Evolutionary conservation across 2,888 invertebrate species (phyloP), one percentile per base, ranked within the genome.

Genomic region (Pegoplata infirma): DNA sequence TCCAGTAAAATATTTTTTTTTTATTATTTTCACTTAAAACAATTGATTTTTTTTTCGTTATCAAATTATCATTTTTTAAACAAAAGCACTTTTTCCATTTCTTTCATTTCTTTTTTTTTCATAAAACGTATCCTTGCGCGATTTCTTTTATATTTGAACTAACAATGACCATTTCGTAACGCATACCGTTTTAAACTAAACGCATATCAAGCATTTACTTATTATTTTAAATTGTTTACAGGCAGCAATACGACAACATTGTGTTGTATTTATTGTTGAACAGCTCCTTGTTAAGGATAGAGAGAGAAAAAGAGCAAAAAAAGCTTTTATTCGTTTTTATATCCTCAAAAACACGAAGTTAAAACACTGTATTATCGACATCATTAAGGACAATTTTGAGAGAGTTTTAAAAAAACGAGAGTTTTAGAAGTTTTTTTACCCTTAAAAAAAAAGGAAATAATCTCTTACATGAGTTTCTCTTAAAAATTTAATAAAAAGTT

Each of bases 51-150:
- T n/a, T n/a, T n/a, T n/a, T 23, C 5, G 21, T 51, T 23, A 23
- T 1, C 5, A 16, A 21, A 12, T n/a, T 23, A n/a, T 23, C 23
- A 51, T 51, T 21, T 21, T 51, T 19, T 21, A 46, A 5, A 51
- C 49, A 51, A 28, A 14, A 17, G 28, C n/a, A 40, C 12, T 19
- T 40, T 23, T 61, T 49, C n/a, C n/a, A n/a, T n/a, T n/a, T n/a
- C n/a, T n/a, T n/a, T n/a, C n/a, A n/a, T n/a, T n/a, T n/a, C n/a
- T n/a, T n/a, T n/a, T n/a, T n/a, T n/a, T n/a, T n/a, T n/a, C n/a
- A n/a, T n/a, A 10, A 64, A 78, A 59, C 78, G 78, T 78, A 78
- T 78, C 78, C 78, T 46, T 78, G 32, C 74, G 64, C 78, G 78
- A 55, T 40, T 17, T 32, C 32, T 6, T 63, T 25, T 36, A 25